Conservation (phyloP, 2,113 vertebrate species). For the Percina caprodes region DNA sequence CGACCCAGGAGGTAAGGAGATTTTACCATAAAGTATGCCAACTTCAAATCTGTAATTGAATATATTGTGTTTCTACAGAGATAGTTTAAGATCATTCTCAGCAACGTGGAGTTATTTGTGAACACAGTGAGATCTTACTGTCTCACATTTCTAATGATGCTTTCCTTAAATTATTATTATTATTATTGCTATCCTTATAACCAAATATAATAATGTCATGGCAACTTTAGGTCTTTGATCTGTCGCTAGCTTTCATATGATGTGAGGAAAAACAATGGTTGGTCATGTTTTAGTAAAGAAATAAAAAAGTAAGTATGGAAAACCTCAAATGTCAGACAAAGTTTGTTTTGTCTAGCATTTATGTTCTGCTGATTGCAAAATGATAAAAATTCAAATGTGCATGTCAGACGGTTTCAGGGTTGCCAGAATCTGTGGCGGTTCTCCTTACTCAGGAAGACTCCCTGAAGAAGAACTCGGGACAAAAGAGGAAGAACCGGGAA, state of each 20-base stretch:
- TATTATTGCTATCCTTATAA: not conserved
- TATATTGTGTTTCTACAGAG: not conserved
- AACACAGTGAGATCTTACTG: not conserved
- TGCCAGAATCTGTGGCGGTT: slow-evolving; percentile 64
- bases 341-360: not conserved
- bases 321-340: not conserved
- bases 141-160: too few relatives aligned
- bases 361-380: not conserved
- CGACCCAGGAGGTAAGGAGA: slow-evolving; percentile 62
- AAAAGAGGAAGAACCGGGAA: slow-evolving; percentile 82
- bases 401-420: slow-evolving; percentile 68
- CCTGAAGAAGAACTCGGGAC: slow-evolving; percentile 73
- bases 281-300: not conserved
- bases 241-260: not conserved
- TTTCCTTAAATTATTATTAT: not conserved
- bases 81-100: not conserved
- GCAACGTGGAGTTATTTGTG: not conserved
- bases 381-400: not conserved
- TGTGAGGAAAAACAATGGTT: not conserved
- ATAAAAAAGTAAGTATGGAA: not conserved
- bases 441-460: slow-evolving; percentile 70
- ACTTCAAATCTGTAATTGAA: not conserved
- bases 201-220: not conserved
- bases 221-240: not conserved
- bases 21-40: not conserved